Evolutionary conservation across 2,888 invertebrate genomes (phyloP).

Genomic region (Vannuccia rotundouncinata): DNA sequence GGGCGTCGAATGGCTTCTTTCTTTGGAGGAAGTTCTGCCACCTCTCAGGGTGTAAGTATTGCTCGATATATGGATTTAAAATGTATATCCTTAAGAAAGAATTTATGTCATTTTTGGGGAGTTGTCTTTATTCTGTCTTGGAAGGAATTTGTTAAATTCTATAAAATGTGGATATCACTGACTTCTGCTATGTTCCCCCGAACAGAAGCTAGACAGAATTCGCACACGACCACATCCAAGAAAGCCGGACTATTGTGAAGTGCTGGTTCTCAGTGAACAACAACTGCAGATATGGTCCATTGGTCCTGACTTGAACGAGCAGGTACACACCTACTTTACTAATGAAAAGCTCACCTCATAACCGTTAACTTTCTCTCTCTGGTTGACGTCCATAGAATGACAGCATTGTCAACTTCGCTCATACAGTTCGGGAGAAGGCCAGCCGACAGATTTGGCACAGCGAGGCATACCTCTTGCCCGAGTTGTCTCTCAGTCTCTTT

Average conservation of each 20-base stretch:
- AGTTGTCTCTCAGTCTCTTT: background rate
- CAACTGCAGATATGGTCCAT: background rate
- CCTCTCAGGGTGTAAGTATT: background rate
- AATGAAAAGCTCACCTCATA: background rate
- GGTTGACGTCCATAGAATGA: background rate
- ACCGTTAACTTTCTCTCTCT: too few relatives aligned
- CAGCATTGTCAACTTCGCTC: background rate
- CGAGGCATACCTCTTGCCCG: background rate
- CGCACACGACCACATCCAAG: background rate
- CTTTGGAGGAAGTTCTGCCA: background rate
- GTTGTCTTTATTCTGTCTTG: background rate
- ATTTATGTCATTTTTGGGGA: background rate
- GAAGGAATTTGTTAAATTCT: background rate
- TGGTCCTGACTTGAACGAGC: background rate
- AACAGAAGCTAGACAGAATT: background rate
- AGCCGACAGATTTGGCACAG: background rate
- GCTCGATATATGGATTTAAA: background rate
- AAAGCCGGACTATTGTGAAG: background rate
- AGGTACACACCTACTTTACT: background rate
- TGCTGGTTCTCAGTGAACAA: background rate
- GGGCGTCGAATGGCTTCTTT: constrained; percentile 5
- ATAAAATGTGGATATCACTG: background rate
- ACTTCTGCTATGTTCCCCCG: background rate
- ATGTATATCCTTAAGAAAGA: background rate
- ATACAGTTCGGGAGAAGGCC: background rate